A percentile compares a stretch with the other conserved stretches of the same genome.
These are phyloP conservation scores for Hystrix cristata DNA, from an alignment of 2,113 vertebrate genomes.

Conservation along the genomic window DNA sequence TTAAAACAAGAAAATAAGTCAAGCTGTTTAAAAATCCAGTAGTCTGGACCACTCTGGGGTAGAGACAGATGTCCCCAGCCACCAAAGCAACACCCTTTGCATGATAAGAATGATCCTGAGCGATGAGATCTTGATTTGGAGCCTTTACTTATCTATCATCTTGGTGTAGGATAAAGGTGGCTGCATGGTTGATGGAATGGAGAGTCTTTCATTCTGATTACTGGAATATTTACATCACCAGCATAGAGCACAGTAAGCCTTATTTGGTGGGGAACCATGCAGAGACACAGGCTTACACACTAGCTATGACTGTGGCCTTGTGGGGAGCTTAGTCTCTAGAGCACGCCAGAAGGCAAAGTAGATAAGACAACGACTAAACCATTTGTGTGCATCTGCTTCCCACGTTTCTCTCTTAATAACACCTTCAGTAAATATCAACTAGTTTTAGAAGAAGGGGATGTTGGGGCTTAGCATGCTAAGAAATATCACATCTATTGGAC, in stretches of 20 bases:
- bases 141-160: background rate
- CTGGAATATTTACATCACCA: background rate
- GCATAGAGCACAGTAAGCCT: background rate
- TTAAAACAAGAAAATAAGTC: background rate
- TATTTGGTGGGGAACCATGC: background rate
- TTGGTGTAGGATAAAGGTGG: background rate
- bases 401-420: background rate
- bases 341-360: background rate
- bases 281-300: background rate
- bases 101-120: background rate
- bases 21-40: background rate
- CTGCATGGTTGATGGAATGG: background rate
- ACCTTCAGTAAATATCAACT: constrained; percentile 5
- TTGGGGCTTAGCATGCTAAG: background rate
- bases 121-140: background rate
- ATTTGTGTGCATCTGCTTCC: background rate
- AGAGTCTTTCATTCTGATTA: background rate
- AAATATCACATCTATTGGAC: background rate
- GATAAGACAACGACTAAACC: background rate
- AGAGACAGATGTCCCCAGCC: background rate
- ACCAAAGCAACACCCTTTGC: background rate
- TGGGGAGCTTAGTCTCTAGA: background rate
- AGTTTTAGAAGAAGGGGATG: background rate
- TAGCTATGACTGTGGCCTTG: background rate
- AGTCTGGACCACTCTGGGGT: background rate